These are phyloP conservation scores for Agrypnus murinus DNA, from an alignment of 2,888 invertebrate genomes.

Conservation along the genomic window DNA sequence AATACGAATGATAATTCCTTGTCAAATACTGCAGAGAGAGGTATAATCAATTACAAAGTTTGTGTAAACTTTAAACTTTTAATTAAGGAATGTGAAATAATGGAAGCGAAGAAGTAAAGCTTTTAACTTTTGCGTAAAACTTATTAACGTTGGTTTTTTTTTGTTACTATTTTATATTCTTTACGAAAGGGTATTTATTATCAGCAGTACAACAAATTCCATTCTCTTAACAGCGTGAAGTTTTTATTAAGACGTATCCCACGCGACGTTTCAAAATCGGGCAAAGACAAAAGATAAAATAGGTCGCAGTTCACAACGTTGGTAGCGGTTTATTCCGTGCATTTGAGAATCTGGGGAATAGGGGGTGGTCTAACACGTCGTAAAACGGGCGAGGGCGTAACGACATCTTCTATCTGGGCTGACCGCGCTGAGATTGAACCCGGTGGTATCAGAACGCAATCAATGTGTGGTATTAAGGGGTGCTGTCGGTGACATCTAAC, in stretches of 20 bases:
- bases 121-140: constrained; percentile 23
- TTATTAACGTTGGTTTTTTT: constrained; percentile 22
- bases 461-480: constrained; percentile 51
- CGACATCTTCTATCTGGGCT: constrained; percentile 53
- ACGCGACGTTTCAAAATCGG: constrained; percentile 16
- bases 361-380: constrained; percentile 55
- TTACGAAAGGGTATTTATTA: background rate
- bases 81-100: constrained; percentile 42
- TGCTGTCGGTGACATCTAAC: constrained; percentile 48
- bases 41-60: constrained; percentile 39
- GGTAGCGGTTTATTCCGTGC: constrained; percentile 41
- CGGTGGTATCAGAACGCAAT: constrained; percentile 53
- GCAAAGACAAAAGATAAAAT: constrained; percentile 35
- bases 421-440: constrained; percentile 55
- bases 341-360: constrained; percentile 45
- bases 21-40: constrained; percentile 30
- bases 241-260: background rate
- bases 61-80: constrained; percentile 37
- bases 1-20: constrained; percentile 32
- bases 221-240: constrained; percentile 1
- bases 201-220: constrained; percentile 13
- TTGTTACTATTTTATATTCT: constrained; percentile 9
- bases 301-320: constrained; percentile 37
- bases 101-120: constrained; percentile 29
- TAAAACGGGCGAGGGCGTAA: constrained; percentile 53